Base-by-base conservation (phyloP, 2,113 vertebrate genomes). In the Dipodomys merriami region DNA sequence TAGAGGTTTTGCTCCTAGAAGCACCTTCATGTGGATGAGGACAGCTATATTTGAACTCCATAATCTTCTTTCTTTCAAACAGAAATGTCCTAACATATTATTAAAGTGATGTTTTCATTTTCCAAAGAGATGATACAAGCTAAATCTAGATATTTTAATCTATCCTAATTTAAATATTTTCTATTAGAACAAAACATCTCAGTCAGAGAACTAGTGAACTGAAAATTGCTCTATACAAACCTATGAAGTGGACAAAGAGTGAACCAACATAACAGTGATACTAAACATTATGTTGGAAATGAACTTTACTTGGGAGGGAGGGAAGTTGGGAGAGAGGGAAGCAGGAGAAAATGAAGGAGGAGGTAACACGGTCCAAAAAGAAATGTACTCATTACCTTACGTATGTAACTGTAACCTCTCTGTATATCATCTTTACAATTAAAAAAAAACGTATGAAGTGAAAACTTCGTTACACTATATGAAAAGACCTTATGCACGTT, bases 81-180 rank as follows among this genome's bases (percentile, higher is more conserved):
- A 33, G 25, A 92, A 91, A 92, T 71, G 89, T 74, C 29, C 86
- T 69, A 67, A 30, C 27, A 46, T 82, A 67, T 65, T 62, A 39
- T 80, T 78, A 73, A 91, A 77, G 20, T 30, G 22, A 92, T 16
- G 8, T 29, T 80, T 16, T 30, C 25, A 33, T 29, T 92, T 92
- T 62, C 79, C 67, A 67, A 80, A 29, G 30, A 82, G 74, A 72
- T 90, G 76, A 86, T 80, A 68, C 60, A 86, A 92, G 91, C 72
- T 91, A 67, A 83, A 89, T 65, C 16, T 33, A 90, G 69, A 62
- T 83, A 49, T 33, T 81, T 90, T 79, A 92, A 92, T 76, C 60
- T n/a, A 23, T 85, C 29, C 23, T 35, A 44, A 80, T 86, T 80
- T 79, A 78, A 96, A 60, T 73, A 86, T 76, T 79, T 86, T 71